Evolutionary conservation across 2,113 vertebrate genomes (phyloP).

Genomic region (Cinclus mexicanus): DNA sequence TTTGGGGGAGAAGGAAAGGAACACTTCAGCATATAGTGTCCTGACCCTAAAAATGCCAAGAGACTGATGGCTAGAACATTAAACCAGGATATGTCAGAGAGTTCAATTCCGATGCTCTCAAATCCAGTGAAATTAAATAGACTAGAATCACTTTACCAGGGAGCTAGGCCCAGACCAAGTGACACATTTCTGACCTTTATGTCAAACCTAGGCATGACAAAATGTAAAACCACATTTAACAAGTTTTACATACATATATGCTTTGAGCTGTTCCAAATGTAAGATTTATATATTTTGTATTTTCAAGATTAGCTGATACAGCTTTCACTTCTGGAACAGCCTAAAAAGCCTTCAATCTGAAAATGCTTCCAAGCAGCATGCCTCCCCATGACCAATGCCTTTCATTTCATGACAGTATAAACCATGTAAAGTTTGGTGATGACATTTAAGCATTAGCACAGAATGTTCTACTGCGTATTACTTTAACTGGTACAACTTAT

Average conservation of each 20-base stretch:
- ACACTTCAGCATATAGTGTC: neutral
- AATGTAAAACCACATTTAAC: neutral
- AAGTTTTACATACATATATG: neutral
- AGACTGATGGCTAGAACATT: neutral
- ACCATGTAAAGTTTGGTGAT: neutral
- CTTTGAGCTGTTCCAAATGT: neutral
- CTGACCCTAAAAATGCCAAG: neutral
- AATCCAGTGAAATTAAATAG: neutral
- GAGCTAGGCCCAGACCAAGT: neutral
- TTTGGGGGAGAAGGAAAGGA: neutral
- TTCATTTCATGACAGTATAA: neutral
- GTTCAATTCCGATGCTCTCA: neutral
- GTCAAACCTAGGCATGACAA: neutral
- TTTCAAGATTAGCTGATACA: neutral
- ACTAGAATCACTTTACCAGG: neutral
- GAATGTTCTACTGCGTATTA: neutral
- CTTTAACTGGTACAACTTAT: neutral
- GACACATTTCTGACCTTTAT: neutral
- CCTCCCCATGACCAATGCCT: neutral
- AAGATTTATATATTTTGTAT: neutral
- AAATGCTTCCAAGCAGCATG: neutral
- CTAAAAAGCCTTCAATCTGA: neutral
- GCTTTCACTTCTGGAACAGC: neutral
- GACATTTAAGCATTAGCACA: neutral
- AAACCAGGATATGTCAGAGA: neutral